A percentile compares a stretch with the other conserved stretches of the same genome.
These are phyloP conservation scores for Zoanthus sociatus DNA, from an alignment of 92 coral and sea anemone genomes.

Conservation along the genomic window DNA sequence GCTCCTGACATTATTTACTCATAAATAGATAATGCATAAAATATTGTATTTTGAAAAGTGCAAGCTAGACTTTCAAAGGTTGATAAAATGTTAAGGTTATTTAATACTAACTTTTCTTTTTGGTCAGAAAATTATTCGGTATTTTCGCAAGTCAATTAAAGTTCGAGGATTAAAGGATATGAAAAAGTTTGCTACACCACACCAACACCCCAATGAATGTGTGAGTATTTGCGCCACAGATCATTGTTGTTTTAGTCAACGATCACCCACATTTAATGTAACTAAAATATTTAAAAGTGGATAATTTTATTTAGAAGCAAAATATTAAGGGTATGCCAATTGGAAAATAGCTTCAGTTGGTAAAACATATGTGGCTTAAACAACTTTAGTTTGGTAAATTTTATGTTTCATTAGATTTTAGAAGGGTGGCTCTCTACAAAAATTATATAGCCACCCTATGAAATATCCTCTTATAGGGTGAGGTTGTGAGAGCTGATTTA, in stretches of 20 bases:
- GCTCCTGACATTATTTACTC: neutral
- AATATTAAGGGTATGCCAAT: neutral
- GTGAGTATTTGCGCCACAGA: constrained; percentile 40
- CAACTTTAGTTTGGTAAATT: no score
- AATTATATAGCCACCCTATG: no score
- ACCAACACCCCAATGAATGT: constrained; percentile 49
- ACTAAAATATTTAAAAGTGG: no score
- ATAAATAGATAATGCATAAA: neutral
- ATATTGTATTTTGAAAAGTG: neutral
- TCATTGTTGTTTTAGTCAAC: neutral
- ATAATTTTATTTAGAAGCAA: neutral
- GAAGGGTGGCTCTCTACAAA: no score
- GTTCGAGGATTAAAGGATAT: constrained; percentile 67
- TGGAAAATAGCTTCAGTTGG: neutral
- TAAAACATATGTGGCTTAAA: neutral
- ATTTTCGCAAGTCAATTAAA: constrained; percentile 48
- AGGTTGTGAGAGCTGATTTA: no score
- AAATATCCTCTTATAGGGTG: no score
- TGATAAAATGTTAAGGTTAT: neutral
- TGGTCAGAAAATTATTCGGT: constrained; percentile 55
- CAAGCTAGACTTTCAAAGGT: no score
- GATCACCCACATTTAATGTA: neutral
- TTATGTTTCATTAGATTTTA: no score
- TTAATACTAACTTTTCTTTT: neutral
- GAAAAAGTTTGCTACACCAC: constrained; percentile 48